Percentiles rank a stretch among this genome's conserved stretches.
phyloP scores from a whole-genome alignment of 2,113 vertebrate genomes.

The Pluvialis apricaria region DNA sequence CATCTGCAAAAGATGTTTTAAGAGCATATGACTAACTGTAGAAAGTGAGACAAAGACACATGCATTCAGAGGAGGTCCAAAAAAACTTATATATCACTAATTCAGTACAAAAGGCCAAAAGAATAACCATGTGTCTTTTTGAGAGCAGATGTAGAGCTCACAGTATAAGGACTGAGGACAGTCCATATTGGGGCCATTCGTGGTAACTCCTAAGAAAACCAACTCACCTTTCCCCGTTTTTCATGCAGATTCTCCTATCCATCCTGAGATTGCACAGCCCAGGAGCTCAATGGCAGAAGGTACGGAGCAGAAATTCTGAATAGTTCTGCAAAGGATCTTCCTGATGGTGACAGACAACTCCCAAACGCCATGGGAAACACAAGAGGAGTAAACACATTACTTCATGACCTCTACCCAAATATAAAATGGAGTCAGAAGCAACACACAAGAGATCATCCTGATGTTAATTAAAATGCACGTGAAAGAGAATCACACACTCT shows the following conservation, averaged over 20 bases:
- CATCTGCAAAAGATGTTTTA: conserved; percentile 53
- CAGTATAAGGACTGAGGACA: neutral
- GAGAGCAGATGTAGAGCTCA: neutral
- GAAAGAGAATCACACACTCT: neutral
- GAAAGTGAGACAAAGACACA: neutral
- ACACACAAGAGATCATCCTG: neutral
- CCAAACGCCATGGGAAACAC: conserved; percentile 13
- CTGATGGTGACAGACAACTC: neutral
- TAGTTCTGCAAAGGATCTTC: neutral
- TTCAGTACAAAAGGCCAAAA: neutral
- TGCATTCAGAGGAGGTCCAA: neutral
- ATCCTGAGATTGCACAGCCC: neutral
- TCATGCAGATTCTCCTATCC: neutral
- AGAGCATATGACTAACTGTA: neutral
- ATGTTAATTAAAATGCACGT: neutral
- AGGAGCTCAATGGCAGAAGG: neutral
- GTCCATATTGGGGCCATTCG: neutral
- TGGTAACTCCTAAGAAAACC: neutral
- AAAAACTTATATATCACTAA: neutral
- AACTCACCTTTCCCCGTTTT: conserved; percentile 12
- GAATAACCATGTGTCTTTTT: neutral
- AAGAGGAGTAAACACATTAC: neutral
- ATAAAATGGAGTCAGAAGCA: neutral
- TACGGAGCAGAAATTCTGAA: neutral
- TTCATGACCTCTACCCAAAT: neutral